Base-by-base conservation (phyloP, 2,888 invertebrate genomes). In the Sipha maydis region DNA sequence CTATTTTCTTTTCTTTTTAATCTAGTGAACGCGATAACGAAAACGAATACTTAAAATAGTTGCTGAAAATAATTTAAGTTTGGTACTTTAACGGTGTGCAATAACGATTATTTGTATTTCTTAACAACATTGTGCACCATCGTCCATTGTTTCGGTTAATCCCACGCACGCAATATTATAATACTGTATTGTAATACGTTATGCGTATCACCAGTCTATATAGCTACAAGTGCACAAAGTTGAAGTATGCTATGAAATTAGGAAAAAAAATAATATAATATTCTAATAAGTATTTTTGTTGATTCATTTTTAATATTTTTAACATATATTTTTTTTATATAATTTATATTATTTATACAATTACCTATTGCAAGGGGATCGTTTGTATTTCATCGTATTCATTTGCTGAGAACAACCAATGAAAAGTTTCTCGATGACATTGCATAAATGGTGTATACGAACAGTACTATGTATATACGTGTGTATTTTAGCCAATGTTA, bases 91-190 rank as follows among this genome's bases (percentile, higher is more conserved):
- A 67, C 80, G n/a, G 19, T 67, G 80, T 80, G 61, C 80, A 80
- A 67, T 67, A 67, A 38, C n/a, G 19, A 80, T 61, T 61, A 78
- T 61, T 61, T 17, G n/a, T n/a, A n/a, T 80, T 61, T 80, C 80
- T 80, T 80, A 38, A 67, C 56, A 80, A 34, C 56, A 56, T 41
- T 34, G 41, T 25, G 31, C 31, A 38, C n/a, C 71, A 9, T 2
- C 38, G 11, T 61, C 61, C 19, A 82, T 82, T 82, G 82, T 82
- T 17, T 41, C n/a, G 69, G 69, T 41, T 28, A 82, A 82, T 82
- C 82, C 82, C 82, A 82, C 82, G 82, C 82, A 38, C 67, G 21
- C 28, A 77, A 48, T 28, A 77, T 48, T 77, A 48, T 28, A 77
- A 48, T 28, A 77, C 11, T 9, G 25, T 75, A 38, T 48, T 28